phyloP scores from a whole-genome alignment of 1,140 invertebrate species.

The Mercenaria mercenaria region DNA sequence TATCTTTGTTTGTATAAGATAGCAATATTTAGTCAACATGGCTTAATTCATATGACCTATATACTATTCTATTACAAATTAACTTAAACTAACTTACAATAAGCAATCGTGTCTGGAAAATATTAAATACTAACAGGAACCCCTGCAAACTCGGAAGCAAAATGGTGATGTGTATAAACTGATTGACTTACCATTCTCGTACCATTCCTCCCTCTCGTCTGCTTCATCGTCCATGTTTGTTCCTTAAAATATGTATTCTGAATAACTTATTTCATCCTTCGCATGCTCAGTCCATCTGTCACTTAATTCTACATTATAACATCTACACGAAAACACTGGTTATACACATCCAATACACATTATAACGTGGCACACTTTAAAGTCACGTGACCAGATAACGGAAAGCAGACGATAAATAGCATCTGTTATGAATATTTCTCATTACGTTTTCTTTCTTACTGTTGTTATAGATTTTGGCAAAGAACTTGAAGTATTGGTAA shows the following conservation, averaged over 20 bases:
- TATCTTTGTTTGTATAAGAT: not conserved
- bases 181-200: conserved; percentile 62
- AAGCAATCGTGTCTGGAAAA: not conserved
- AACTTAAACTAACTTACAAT: too few species aligned
- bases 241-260: not conserved
- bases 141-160: too few species aligned
- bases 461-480: not conserved
- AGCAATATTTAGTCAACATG: not conserved
- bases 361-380: conserved; percentile 39
- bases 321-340: not conserved
- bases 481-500: not conserved
- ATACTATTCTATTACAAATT: too few species aligned
- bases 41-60: not conserved
- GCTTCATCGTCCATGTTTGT: conserved; percentile 45
- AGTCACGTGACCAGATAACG: conserved; percentile 29
- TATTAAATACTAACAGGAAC: not conserved
- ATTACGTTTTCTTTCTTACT: not conserved
- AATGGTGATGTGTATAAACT: too few species aligned
- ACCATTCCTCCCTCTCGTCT: conserved; percentile 65
- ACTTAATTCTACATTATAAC: not conserved
- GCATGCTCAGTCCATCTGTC: not conserved
- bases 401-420: conserved; percentile 22
- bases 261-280: not conserved
- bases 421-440: conserved; percentile 16
- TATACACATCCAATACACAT: conserved; percentile 39